A percentile compares a stretch with the other conserved stretches of the same genome.
phyloP scores from a whole-genome alignment of 1,140 invertebrate species.

The Holcopasites calliopsidis region DNA sequence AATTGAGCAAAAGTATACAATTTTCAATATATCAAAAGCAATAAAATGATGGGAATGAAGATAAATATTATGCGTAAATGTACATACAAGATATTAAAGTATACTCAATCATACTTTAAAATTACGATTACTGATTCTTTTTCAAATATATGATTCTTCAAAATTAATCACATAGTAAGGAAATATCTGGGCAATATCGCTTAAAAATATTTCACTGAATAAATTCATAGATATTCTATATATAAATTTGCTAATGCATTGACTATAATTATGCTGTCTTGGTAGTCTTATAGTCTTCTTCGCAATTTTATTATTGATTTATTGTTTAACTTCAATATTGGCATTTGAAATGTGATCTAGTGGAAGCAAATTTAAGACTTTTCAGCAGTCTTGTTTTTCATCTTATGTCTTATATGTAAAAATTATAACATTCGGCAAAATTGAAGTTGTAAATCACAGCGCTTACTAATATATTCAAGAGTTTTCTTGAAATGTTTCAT shows the following conservation, averaged over 20 bases:
- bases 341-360: slow-evolving; percentile 4
- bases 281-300: background rate
- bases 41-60: background rate
- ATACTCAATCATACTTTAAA: background rate
- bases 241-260: too few species aligned
- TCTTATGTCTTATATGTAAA: slow-evolving; percentile 17
- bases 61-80: background rate
- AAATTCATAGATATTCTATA: too few species aligned
- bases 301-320: too few species aligned
- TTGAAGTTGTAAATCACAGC: slow-evolving; percentile 39
- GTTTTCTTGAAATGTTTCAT: background rate
- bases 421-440: slow-evolving; percentile 20
- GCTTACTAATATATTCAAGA: slow-evolving; percentile 25
- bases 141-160: too few species aligned
- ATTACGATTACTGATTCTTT: too few species aligned
- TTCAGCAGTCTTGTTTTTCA: slow-evolving; percentile 10
- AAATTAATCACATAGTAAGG: too few species aligned
- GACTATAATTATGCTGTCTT: slow-evolving; percentile 4
- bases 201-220: too few species aligned
- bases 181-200: too few species aligned
- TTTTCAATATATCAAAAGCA: background rate
- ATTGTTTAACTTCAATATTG: background rate
- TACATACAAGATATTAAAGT: background rate
- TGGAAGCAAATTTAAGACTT: slow-evolving; percentile 11
- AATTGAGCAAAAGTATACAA: slow-evolving; percentile 23